Evolutionary conservation across 2,797 vertebrate species (phyloP).

Genomic region (Lutjanus argentimaculatus): DNA sequence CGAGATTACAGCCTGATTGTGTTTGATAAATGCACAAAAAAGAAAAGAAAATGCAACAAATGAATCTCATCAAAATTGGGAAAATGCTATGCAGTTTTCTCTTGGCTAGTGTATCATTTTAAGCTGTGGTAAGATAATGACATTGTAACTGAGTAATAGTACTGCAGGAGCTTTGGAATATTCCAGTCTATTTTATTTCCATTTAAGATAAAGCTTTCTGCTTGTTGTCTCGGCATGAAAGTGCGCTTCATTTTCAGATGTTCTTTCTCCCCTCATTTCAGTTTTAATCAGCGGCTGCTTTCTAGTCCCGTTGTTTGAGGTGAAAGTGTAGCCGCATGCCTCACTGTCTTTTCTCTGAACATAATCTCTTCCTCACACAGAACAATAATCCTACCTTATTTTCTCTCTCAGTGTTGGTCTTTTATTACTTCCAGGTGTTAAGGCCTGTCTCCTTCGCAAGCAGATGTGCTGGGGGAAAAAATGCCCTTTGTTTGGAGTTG

Average conservation of each 20-base stretch:
- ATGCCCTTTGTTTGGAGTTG: conserved; percentile 81
- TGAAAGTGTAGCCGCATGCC: conserved; percentile 81
- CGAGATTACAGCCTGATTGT: conserved; percentile 58
- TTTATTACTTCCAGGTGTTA: conserved; percentile 89
- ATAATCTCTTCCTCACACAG: conserved; percentile 86
- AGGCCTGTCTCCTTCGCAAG: conserved; percentile 78
- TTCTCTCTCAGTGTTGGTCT: conserved; percentile 80
- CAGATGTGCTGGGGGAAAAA: conserved; percentile 78
- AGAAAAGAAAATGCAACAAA: conserved; percentile 57
- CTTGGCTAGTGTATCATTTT: conserved; percentile 55
- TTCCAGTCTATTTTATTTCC: conserved; percentile 69
- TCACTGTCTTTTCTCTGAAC: conserved; percentile 82
- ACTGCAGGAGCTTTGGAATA: conserved; percentile 59
- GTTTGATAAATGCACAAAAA: conserved; percentile 48
- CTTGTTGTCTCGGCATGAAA: conserved; percentile 67
- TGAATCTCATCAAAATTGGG: conserved; percentile 64
- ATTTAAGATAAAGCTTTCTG: conserved; percentile 73
- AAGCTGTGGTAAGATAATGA: conserved; percentile 66
- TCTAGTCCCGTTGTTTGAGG: conserved; percentile 77
- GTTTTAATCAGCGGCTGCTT: conserved; percentile 79
- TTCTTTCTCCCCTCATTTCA: conserved; percentile 65
- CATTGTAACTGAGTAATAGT: conserved; percentile 60
- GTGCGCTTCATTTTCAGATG: conserved; percentile 67
- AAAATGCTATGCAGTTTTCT: conserved; percentile 51
- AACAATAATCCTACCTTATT: conserved; percentile 87